These are phyloP conservation scores for Heliopora coerulea DNA, from an alignment of 92 coral and sea anemone species.

Conservation along the genomic window DNA sequence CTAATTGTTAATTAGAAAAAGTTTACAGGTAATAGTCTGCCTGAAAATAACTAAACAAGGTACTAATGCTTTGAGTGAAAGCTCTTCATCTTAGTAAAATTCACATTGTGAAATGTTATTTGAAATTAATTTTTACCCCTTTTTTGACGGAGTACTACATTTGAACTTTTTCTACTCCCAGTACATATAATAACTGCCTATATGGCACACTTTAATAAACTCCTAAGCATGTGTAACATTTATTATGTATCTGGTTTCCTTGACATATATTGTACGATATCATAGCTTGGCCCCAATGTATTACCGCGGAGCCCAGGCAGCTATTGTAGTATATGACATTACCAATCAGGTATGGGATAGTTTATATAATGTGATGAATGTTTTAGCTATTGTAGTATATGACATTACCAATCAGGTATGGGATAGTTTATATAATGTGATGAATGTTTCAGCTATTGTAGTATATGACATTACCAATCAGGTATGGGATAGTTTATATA, in stretches of 20 bases:
- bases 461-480: conserved; percentile 94
- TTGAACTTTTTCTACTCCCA: no score
- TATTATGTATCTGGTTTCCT: not conserved
- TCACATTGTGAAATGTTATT: no score
- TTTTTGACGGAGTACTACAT: no score
- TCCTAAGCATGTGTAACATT: not conserved
- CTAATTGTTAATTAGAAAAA: no score
- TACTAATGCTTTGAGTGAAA: no score
- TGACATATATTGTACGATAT: conserved; percentile 54
- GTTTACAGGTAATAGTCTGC: no score
- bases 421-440: no score
- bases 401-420: conserved; percentile 83
- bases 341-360: conserved; percentile 59
- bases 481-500: conserved; percentile 14
- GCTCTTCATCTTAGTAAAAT: no score
- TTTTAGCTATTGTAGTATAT: conserved; percentile 96
- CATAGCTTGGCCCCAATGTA: conserved; percentile 99
- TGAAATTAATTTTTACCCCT: no score
- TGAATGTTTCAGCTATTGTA: conserved; percentile 95
- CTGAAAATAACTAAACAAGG: no score
- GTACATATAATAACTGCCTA: not conserved
- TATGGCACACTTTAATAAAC: no score
- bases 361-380: no score
- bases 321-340: conserved; percentile 97
- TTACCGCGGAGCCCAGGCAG: conserved; percentile 99